Evolutionary conservation across 2,797 vertebrate genomes (phyloP).

Genomic region (Crenichthys baileyi): DNA sequence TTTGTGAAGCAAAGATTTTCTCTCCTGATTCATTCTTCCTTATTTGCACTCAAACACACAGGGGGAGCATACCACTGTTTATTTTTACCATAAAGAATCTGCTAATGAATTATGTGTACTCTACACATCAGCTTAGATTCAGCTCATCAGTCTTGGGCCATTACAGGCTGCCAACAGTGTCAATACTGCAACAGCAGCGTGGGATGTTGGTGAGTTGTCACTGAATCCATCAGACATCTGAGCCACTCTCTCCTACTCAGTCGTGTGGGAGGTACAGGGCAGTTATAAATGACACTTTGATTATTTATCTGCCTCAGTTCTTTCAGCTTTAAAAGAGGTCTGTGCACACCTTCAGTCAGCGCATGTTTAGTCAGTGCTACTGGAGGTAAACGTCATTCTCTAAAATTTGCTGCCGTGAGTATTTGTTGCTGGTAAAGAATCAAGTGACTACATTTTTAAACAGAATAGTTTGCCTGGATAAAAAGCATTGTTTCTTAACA

Average conservation of each 20-base stretch:
- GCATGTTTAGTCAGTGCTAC: background rate
- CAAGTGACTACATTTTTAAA: background rate
- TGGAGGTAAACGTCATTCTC: constrained; percentile 9
- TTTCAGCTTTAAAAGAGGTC: constrained; percentile 13
- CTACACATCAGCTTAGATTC: constrained; percentile 28
- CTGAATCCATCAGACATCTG: constrained; percentile 53
- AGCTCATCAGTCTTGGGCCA: constrained; percentile 42
- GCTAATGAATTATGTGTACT: constrained; percentile 28
- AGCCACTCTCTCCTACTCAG: constrained; percentile 52
- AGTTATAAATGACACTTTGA: constrained; percentile 51
- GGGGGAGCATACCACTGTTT: background rate
- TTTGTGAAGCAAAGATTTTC: constrained; percentile 33
- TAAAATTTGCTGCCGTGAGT: background rate
- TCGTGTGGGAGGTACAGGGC: constrained; percentile 48
- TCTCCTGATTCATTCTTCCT: background rate
- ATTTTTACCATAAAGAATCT: constrained; percentile 6
- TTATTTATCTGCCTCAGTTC: constrained; percentile 29
- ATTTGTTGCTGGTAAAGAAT: background rate
- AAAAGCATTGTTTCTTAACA: background rate
- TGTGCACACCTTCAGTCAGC: constrained; percentile 1
- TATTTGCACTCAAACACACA: constrained; percentile 25
- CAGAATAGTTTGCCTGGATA: too few species aligned
- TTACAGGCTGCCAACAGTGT: constrained; percentile 23
- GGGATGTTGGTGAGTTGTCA: constrained; percentile 55
- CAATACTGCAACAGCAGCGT: constrained; percentile 38